Evolutionary conservation across 2,113 vertebrate genomes (phyloP).

Genomic region (Typhlomys cinereus): DNA sequence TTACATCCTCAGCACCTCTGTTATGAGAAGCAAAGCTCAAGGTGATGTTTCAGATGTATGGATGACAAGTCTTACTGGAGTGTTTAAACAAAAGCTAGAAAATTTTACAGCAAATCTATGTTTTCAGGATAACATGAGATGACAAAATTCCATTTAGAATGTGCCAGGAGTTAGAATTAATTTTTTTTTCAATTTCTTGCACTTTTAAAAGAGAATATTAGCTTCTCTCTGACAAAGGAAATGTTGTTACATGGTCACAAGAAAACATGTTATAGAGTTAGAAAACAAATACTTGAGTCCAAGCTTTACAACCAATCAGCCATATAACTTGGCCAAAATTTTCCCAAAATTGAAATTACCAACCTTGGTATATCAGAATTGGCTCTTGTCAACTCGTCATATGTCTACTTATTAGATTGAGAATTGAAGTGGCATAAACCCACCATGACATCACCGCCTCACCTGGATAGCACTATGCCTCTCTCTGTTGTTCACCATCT

Average conservation of each 20-base stretch:
- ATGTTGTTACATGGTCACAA: neutral
- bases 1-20: conserved; percentile 3
- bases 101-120: neutral
- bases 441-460: neutral
- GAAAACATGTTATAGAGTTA: neutral
- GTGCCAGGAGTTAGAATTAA: neutral
- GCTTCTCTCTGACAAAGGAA: conserved; percentile 9
- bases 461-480: neutral
- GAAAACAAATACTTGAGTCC: conserved; percentile 12
- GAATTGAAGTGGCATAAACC: neutral
- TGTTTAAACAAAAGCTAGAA: conserved; percentile 20
- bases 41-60: neutral
- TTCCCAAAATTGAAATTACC: neutral
- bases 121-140: neutral
- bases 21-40: conserved; percentile 47
- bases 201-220: conserved; percentile 31
- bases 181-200: conserved; percentile 4
- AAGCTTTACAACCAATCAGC: neutral
- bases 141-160: conserved; percentile 33
- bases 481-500: neutral
- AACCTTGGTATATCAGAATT: neutral
- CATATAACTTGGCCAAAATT: neutral
- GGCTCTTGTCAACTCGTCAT: neutral
- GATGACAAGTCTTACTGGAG: neutral
- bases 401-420: neutral